Evolutionary conservation across 2,113 vertebrate species (phyloP).

Genomic region (Upupa epops): DNA sequence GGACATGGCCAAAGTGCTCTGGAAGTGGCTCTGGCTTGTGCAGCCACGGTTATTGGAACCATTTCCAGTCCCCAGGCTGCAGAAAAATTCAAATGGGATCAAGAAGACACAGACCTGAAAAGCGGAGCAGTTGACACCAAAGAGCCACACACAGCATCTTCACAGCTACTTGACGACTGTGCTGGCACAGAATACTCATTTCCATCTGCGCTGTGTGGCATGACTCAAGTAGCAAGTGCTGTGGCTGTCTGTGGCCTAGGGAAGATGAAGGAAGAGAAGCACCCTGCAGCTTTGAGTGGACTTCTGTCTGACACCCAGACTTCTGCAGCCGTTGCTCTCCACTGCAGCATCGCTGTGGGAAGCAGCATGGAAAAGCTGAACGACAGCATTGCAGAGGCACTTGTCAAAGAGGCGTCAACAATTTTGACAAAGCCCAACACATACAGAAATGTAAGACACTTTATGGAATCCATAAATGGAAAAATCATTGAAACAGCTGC

Average conservation of each 20-base stretch:
- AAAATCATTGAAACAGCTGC: conserved; percentile 84
- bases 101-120: conserved; percentile 30
- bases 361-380: conserved; percentile 81
- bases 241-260: conserved; percentile 86
- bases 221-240: conserved; percentile 90
- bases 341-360: conserved; percentile 77
- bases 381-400: conserved; percentile 82
- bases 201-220: conserved; percentile 87
- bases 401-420: conserved; percentile 84
- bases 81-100: conserved; percentile 79
- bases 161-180: not conserved
- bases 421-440: conserved; percentile 81
- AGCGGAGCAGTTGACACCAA: not conserved
- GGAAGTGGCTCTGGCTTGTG: conserved; percentile 89
- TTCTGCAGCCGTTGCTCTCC: conserved; percentile 77
- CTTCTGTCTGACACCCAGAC: conserved; percentile 81
- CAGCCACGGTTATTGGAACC: conserved; percentile 91
- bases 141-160: conserved; percentile 28
- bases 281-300: conserved; percentile 71
- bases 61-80: conserved; percentile 88
- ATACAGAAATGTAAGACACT: conserved; percentile 81
- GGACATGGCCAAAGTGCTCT: conserved; percentile 78
- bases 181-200: conserved; percentile 79
- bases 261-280: conserved; percentile 65
- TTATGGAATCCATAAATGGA: conserved; percentile 83